Percentiles rank a stretch among this genome's conserved stretches.
These are phyloP conservation scores for Idaea dimidiata DNA, from an alignment of 2,888 invertebrate species.

Conservation along the genomic window DNA sequence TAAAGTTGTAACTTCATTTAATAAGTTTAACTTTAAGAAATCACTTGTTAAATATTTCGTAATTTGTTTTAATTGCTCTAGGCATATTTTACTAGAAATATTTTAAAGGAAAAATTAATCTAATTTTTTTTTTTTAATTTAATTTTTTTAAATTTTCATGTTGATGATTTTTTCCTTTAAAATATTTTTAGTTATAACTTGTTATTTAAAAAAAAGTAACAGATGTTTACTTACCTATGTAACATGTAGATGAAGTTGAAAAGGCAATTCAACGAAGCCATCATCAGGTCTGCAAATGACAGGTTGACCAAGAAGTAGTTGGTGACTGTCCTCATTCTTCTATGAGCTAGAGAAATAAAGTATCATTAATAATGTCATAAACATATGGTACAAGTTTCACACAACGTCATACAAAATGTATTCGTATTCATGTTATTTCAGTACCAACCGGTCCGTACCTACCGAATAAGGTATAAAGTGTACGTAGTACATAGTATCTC, in stretches of 20 bases:
- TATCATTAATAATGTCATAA: not conserved
- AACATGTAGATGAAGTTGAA: conserved; percentile 96
- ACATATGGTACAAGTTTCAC: not conserved
- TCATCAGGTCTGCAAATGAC: conserved; percentile 92
- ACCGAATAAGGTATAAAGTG: too few species aligned
- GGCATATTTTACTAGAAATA: too few species aligned
- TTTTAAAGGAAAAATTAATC: too few species aligned
- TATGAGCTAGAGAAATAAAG: conserved; percentile 81
- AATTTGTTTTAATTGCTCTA: too few species aligned
- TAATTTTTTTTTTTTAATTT: too few species aligned
- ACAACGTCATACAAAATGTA: not conserved
- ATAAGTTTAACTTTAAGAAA: too few species aligned
- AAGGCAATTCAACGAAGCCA: conserved; percentile 92
- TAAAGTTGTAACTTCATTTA: too few species aligned
- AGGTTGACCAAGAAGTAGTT: conserved; percentile 96
- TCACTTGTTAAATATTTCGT: too few species aligned
- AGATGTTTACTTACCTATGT: conserved; percentile 81
- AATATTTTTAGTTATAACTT: too few species aligned
- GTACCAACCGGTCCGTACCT: not conserved
- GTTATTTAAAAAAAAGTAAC: not conserved
- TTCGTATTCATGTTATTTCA: not conserved
- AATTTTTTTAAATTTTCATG: too few species aligned
- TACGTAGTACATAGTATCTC: too few species aligned
- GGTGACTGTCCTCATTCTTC: conserved; percentile 93
- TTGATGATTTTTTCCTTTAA: too few species aligned